Evolutionary conservation across 2,113 vertebrate genomes (phyloP).

Genomic region (Probosciger aterrimus): DNA sequence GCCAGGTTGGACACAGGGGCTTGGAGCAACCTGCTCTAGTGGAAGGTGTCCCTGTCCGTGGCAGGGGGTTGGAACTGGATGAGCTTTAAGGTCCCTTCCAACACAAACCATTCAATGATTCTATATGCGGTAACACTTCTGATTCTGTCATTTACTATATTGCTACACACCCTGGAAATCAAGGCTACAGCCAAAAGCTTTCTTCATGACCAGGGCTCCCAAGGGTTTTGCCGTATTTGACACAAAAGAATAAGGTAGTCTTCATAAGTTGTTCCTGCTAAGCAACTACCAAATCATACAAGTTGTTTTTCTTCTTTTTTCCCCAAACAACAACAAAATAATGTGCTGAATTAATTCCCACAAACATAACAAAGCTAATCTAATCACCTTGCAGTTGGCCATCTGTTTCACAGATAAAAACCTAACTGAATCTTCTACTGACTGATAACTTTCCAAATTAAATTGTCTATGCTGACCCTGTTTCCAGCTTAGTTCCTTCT

Average conservation of each 20-base stretch:
- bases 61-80: not conserved
- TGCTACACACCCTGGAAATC: not conserved
- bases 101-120: not conserved
- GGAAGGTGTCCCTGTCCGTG: not conserved
- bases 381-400: conserved; percentile 65
- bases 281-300: conserved; percentile 12
- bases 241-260: not conserved
- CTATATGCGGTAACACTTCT: conserved; percentile 48
- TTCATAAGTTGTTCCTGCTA: conserved; percentile 19
- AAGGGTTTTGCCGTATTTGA: not conserved
- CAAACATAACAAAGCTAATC: conserved; percentile 65
- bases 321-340: not conserved
- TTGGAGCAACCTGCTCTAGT: not conserved
- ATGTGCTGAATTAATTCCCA: conserved; percentile 77
- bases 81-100: not conserved
- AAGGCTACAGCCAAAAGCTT: not conserved
- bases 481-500: conserved; percentile 24
- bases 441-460: conserved; percentile 63
- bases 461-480: conserved; percentile 37
- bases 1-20: not conserved
- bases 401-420: conserved; percentile 72
- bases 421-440: conserved; percentile 56
- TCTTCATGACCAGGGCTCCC: not conserved
- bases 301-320: not conserved
- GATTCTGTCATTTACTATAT: not conserved